phyloP scores from a whole-genome alignment of 2,888 invertebrate genomes.

The Phortica magna region DNA sequence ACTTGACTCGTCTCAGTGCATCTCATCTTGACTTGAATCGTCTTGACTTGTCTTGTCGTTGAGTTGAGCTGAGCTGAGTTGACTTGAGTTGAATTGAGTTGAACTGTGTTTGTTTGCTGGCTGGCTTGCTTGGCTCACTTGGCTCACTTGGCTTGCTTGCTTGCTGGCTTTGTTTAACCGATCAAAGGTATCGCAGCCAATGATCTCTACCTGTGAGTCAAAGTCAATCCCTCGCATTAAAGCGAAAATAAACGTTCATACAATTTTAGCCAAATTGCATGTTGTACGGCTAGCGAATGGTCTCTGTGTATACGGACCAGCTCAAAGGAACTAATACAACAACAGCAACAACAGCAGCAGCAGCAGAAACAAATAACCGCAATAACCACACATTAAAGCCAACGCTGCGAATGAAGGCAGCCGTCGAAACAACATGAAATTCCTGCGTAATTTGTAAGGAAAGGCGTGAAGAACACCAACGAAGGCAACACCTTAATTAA shows the following conservation, averaged over 20 bases:
- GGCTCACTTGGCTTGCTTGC: too few relatives aligned
- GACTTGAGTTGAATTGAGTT: not conserved
- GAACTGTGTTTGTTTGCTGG: not conserved
- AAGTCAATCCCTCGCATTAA: conserved; percentile 24
- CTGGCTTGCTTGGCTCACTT: not conserved
- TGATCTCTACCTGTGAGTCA: conserved; percentile 18
- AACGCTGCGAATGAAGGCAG: not conserved
- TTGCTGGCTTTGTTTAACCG: conserved; percentile 7
- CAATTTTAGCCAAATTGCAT: conserved; percentile 75
- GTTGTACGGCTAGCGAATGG: conserved; percentile 45
- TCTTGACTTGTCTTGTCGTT: not conserved
- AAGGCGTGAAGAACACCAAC: conserved; percentile 80
- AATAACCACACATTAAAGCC: conserved; percentile 56
- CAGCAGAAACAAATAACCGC: conserved; percentile 54
- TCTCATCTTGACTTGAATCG: conserved; percentile 2
- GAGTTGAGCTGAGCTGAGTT: not conserved
- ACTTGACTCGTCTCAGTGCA: not conserved
- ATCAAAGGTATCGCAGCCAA: conserved; percentile 23
- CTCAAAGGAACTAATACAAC: conserved; percentile 38
- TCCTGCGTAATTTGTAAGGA: conserved; percentile 78
- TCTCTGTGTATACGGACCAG: conserved; percentile 7
- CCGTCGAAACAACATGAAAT: conserved; percentile 72
- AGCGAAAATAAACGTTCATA: conserved; percentile 65
- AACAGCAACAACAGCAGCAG: conserved; percentile 37
- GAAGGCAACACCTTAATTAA: conserved; percentile 78